Base-by-base conservation (phyloP, 2,113 vertebrate species). In the Nothoprocta pentlandii region DNA sequence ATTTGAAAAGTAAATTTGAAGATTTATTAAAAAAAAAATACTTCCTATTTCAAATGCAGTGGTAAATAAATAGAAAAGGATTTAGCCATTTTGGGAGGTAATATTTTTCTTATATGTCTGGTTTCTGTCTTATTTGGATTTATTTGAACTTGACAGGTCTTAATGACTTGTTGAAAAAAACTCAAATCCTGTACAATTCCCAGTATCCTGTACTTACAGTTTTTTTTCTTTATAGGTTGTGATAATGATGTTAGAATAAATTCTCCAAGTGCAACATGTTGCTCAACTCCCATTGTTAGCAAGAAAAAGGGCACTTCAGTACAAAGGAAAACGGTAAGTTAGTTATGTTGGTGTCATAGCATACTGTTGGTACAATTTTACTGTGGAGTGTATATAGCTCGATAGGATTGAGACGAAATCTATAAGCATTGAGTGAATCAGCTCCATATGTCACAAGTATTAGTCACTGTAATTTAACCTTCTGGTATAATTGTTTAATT, bases 221-320 rank as follows among this genome's bases (percentile, higher is more conserved):
- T 41, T 83, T 85, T 73, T 63, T 61, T 80, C 89, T 89, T 25
- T n/a, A n/a, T 58, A 98, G 97, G 28, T 87, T 62, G 74, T 89
- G 66, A 26, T 61, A 79, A 5, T 82, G 93, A 97, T 77, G 54
- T 93, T 81, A 61, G 63, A 47, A 17, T 78, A 92, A 64, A 36
- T 44, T 97, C 96, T 87, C 89, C 95, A 75, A 80, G 44, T 51
- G 28, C 82, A 71, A 25, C 77, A 30, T 3, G 6, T 85, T 89
- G 26, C 88, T 97, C 95, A 61, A 87, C 93, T 59, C 67, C 74
- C 28, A 0, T 9, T 44, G 62, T 49, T 70, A 26, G n/a, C 54
- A 92, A 73, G 21, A 26, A 87, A 28, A 67, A 17, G 69, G 70
- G 19, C 32, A 23, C 79, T 87, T 92, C 77, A n/a, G 0, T 19